Percentiles rank a stretch among this genome's conserved stretches.
phyloP scores from a whole-genome alignment of 1,140 invertebrate genomes.

The Cyphomyrmex costatus region DNA sequence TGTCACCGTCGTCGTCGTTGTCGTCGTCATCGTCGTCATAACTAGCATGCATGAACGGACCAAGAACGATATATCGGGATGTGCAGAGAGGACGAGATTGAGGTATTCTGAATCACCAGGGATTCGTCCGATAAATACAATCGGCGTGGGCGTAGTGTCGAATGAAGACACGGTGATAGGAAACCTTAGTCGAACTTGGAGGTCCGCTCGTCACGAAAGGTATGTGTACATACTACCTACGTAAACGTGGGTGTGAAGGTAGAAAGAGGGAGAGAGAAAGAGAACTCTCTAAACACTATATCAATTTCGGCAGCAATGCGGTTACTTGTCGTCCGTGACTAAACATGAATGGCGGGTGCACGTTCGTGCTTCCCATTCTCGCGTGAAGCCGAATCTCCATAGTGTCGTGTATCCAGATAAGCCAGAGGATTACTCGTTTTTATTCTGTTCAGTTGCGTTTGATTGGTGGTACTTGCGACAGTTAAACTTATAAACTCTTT shows the following conservation, averaged over 20 bases:
- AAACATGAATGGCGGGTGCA: slow-evolving; percentile 66
- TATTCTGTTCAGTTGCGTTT: not conserved
- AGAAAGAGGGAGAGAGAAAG: slow-evolving; percentile 28
- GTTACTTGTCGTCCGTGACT: slow-evolving; percentile 68
- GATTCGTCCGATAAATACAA: slow-evolving; percentile 25
- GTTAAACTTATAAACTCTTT: not conserved
- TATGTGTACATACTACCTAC: not conserved
- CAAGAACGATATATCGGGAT: not conserved
- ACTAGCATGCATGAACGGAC: slow-evolving; percentile 21
- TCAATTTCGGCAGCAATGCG: slow-evolving; percentile 75
- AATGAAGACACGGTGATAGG: slow-evolving; percentile 13
- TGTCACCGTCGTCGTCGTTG: not conserved
- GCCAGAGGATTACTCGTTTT: not conserved
- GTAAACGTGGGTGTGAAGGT: slow-evolving; percentile 64
- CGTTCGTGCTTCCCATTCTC: not conserved
- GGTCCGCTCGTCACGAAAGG: slow-evolving; percentile 37
- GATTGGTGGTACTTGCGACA: not conserved
- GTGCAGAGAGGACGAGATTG: not conserved
- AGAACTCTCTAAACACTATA: slow-evolving; percentile 75
- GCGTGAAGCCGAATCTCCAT: not conserved
- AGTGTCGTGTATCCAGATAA: not conserved
- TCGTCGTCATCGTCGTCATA: not conserved
- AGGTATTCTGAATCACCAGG: slow-evolving; percentile 21
- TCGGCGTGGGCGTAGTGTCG: slow-evolving; percentile 29
- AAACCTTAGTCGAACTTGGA: slow-evolving; percentile 11